Evolutionary conservation across 2,113 vertebrate genomes (phyloP).

Genomic region (Chroicocephalus ridibundus): DNA sequence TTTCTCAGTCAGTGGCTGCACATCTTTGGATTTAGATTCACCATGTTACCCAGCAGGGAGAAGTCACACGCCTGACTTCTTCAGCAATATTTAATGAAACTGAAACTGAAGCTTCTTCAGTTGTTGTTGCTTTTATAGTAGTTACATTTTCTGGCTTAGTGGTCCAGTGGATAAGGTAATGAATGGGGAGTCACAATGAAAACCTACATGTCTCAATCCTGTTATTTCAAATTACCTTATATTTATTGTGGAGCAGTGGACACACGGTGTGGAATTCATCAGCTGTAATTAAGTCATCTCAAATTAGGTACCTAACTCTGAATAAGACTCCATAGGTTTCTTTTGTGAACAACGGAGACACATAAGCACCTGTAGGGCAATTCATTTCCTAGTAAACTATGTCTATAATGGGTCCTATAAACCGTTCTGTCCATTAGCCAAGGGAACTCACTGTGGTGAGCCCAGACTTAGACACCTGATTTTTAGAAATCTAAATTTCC

Average conservation of each 20-base stretch:
- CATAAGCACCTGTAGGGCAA: neutral
- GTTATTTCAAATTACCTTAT: neutral
- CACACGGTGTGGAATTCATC: neutral
- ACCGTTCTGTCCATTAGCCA: neutral
- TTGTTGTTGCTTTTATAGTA: neutral
- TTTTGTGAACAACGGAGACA: neutral
- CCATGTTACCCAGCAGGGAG: neutral
- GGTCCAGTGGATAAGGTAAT: neutral
- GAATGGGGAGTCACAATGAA: neutral
- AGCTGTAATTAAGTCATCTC: neutral
- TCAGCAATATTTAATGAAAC: conserved; percentile 4
- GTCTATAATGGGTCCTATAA: neutral
- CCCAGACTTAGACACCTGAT: neutral
- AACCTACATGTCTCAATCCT: neutral
- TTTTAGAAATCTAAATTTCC: neutral
- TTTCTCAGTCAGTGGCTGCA: neutral
- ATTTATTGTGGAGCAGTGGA: neutral
- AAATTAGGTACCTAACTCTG: neutral
- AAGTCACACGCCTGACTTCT: neutral
- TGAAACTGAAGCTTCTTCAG: neutral
- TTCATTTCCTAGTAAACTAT: neutral
- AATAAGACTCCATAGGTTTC: neutral
- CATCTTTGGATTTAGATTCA: neutral
- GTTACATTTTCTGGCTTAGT: neutral
- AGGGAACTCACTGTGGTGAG: neutral